Conservation (phyloP, 2,888 invertebrate species). For the Athalia rosae region DNA sequence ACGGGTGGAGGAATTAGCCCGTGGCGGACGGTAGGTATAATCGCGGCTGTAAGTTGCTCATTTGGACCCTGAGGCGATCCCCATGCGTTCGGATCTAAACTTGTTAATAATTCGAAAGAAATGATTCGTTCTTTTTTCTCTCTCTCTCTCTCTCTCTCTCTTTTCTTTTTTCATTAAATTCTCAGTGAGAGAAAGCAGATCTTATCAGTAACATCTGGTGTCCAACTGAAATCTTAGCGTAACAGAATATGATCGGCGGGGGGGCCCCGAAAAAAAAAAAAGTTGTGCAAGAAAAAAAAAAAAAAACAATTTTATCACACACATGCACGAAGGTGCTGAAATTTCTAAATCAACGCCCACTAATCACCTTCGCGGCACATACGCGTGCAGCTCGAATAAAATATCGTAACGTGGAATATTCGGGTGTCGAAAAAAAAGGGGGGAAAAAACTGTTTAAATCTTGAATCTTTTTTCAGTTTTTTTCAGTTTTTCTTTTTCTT, state of each 20-base stretch:
- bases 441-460: too few species aligned
- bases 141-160: too few species aligned
- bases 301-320: neutral
- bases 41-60: neutral
- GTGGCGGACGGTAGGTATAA: neutral
- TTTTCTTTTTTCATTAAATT: too few species aligned
- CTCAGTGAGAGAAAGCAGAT: constrained; percentile 12
- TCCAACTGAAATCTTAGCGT: constrained; percentile 30
- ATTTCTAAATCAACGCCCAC: constrained; percentile 38
- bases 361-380: too few species aligned
- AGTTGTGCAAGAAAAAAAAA: neutral
- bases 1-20: constrained; percentile 12
- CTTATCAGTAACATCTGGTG: constrained; percentile 36
- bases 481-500: too few species aligned
- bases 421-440: too few species aligned
- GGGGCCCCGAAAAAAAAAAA: neutral
- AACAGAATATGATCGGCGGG: neutral
- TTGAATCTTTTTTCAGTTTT: too few species aligned
- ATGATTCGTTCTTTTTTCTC: constrained; percentile 8
- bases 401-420: too few species aligned
- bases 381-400: too few species aligned
- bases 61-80: neutral
- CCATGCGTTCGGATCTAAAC: too few species aligned
- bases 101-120: constrained; percentile 6
- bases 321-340: constrained; percentile 22